A percentile compares a stretch with the other conserved stretches of the same genome.
Evolutionary conservation across 2,797 vertebrate genomes (phyloP).

Genomic region (Sphaeramia orbicularis): DNA sequence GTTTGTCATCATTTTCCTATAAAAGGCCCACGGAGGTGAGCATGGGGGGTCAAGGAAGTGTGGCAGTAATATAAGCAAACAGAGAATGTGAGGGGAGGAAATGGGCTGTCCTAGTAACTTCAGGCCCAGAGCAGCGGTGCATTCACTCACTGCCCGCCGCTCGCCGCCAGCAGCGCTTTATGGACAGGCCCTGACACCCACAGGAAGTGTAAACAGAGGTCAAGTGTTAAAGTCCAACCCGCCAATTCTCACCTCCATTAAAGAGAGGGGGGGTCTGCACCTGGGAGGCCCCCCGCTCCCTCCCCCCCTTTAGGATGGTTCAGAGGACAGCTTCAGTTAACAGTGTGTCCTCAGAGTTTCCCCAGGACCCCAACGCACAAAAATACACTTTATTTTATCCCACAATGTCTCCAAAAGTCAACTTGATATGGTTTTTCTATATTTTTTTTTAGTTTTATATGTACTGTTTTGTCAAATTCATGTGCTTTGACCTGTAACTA

Average conservation of each 20-base stretch:
- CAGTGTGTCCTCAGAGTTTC: no score
- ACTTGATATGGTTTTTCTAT: no score
- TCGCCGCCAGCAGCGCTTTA: conserved; percentile 66
- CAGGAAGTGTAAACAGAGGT: conserved; percentile 89
- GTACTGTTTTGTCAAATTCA: no score
- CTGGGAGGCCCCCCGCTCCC: conserved; percentile 56
- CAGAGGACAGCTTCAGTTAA: conserved; percentile 36
- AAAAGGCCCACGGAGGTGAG: conserved; percentile 29
- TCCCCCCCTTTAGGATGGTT: conserved; percentile 33
- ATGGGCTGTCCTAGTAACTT: conserved; percentile 66
- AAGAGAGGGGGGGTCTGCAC: conserved; percentile 69
- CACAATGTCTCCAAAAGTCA: no score
- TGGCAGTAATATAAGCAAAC: conserved; percentile 77
- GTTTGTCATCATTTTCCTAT: conserved; percentile 48
- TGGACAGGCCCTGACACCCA: conserved; percentile 76
- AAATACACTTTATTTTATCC: no score
- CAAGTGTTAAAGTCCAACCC: conserved; percentile 88
- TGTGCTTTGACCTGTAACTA: no score
- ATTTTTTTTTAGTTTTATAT: no score
- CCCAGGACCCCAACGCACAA: conserved; percentile 35
- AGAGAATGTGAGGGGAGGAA: conserved; percentile 77
- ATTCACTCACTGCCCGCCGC: conserved; percentile 62
- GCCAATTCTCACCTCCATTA: conserved; percentile 89
- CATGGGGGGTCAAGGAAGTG: conserved; percentile 60
- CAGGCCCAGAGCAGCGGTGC: conserved; percentile 61